These are phyloP conservation scores for Daphoenositta chrysoptera DNA, from an alignment of 2,113 vertebrate genomes.

Conservation along the genomic window DNA sequence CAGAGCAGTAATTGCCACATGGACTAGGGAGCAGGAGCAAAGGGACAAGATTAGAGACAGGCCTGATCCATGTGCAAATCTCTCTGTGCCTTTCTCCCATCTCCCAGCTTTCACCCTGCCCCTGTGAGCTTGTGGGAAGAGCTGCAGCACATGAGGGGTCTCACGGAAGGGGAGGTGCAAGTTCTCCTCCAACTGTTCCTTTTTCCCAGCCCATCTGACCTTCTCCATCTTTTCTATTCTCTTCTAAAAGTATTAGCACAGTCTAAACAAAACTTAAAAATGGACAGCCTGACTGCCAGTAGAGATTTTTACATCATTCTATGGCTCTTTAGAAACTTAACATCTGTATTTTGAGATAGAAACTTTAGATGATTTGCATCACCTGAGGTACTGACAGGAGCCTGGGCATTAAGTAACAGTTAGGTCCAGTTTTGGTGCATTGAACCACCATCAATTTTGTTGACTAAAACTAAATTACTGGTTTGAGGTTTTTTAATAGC, in stretches of 20 bases:
- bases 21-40: not conserved
- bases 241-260: not conserved
- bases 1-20: rapidly evolving
- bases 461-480: not conserved
- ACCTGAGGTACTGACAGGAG: not conserved
- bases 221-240: not conserved
- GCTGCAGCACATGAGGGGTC: rapidly evolving
- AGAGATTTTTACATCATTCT: not conserved
- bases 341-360: not conserved
- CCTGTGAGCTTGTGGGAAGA: not conserved
- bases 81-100: not conserved
- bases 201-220: not conserved
- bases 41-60: not conserved
- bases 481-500: not conserved
- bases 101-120: not conserved
- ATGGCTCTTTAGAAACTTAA: not conserved
- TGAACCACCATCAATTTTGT: not conserved
- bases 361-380: not conserved
- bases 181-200: not conserved
- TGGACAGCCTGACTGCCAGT: not conserved
- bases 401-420: not conserved
- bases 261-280: not conserved
- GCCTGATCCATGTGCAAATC: not conserved
- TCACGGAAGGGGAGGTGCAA: not conserved
- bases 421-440: not conserved